Base-by-base conservation (phyloP, 53 echinoderm and acorn worm species). In the Arbacia lixula region DNA sequence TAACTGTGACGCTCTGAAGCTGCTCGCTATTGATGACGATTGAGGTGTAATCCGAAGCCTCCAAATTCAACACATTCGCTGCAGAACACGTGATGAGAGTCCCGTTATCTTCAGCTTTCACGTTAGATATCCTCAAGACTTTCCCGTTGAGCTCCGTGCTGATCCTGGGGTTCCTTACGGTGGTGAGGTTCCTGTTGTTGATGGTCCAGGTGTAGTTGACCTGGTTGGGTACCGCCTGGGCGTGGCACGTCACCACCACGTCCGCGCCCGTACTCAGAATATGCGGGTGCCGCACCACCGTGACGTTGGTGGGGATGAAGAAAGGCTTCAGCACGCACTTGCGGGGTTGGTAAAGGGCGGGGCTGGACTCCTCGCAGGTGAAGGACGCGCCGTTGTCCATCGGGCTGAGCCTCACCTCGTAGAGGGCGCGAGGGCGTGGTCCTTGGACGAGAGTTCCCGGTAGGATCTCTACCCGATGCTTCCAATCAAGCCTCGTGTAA, bases 311-410 rank as follows among this genome's bases (percentile, higher is more conserved):
- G 26, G 76, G 76, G 3, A 66, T 72, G 19, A 85, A 85, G 68
- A 76, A 89, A 0, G 89, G 89, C 36, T 37, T 89, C 0, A 89
- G 40, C 26, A 35, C 50, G 28, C 89, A 89, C n/a, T 63, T 89
- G 28, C 89, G 53, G 6, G 76, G 76, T 20, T 65, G 55, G 12
- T 54, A 36, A 17, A 85, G 38, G 2, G 85, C 78, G 12, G 89
- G 85, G 54, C 85, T 89, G 16, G 36, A 66, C 73, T 89, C 89
- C 39, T 85, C 68, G 20, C 89, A 89, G 4, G 85, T 67, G 41
- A 89, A 89, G 2, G 76, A 53, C 28, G 85, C 85, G 16, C 89
- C 89, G 67, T 89, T 89, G 27, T 89, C 84, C 52, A 85, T 84
- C 4, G 76, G 85, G 20, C 85, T 85, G 22, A 89, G 35, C 19